phyloP scores from a whole-genome alignment of 2,797 vertebrate genomes.

The Esox lucius region DNA sequence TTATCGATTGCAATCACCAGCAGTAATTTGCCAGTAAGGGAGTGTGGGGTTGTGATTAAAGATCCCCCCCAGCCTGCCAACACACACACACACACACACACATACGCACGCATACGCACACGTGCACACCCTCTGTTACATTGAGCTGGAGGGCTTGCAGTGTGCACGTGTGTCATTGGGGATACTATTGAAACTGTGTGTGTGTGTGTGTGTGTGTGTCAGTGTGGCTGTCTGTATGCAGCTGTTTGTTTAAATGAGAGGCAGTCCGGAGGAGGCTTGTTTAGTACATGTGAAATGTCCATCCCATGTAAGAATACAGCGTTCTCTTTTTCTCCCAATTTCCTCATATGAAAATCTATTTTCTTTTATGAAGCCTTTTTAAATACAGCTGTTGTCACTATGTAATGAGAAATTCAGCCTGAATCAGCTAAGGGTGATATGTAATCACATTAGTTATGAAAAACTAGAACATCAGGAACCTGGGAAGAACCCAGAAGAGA shows the following conservation, averaged over 20 bases:
- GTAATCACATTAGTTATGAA: no score
- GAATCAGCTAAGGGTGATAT: no score
- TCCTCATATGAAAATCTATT: no score
- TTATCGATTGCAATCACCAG: conserved; percentile 51
- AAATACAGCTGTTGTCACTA: no score
- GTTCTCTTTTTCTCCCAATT: not conserved
- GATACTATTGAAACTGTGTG: not conserved
- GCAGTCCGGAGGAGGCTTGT: not conserved
- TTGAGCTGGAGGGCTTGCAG: not conserved
- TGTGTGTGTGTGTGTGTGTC: not conserved
- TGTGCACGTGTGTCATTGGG: not conserved
- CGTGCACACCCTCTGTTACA: conserved; percentile 6
- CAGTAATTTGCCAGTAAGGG: conserved; percentile 42
- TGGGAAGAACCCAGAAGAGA: no score
- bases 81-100: not conserved
- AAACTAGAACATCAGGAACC: no score
- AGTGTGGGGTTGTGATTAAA: conserved; percentile 49
- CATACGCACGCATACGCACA: not conserved
- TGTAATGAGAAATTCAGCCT: no score
- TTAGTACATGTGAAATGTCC: not conserved
- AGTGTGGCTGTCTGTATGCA: not conserved
- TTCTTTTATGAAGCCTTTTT: no score
- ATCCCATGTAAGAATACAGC: not conserved
- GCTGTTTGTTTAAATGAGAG: not conserved
- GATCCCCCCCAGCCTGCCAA: conserved; percentile 17